Conservation (phyloP, 2,888 invertebrate genomes). For the Drosophila bunnanda region DNA sequence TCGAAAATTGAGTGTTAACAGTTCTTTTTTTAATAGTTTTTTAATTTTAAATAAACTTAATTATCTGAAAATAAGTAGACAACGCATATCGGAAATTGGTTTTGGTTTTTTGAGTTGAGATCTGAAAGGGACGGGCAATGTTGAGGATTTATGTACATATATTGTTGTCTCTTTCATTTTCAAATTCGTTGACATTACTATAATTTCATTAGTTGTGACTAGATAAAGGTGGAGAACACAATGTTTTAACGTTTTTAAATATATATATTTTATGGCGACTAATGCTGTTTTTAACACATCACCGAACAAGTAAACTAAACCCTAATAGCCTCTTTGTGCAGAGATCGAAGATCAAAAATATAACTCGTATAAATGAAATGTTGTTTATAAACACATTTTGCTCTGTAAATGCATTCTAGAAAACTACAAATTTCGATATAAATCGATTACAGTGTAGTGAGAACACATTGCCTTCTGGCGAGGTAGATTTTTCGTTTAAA, state of each 20-base stretch:
- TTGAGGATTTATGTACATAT: background rate
- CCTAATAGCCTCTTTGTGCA: background rate
- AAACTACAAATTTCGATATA: constrained; percentile 8
- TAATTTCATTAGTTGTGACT: no score
- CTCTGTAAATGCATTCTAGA: constrained; percentile 5
- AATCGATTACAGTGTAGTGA: background rate
- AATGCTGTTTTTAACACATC: no score
- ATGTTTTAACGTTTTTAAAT: no score
- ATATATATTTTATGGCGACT: no score
- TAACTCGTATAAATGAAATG: background rate
- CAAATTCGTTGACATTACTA: background rate
- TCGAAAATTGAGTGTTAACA: constrained; percentile 38
- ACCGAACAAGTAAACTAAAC: background rate
- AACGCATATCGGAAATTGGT: no score
- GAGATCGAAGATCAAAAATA: background rate
- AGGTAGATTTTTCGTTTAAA: background rate
- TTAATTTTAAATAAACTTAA: constrained; percentile 25
- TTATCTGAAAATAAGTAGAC: background rate
- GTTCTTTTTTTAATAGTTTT: constrained; percentile 36
- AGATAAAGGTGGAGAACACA: background rate
- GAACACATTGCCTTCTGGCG: background rate
- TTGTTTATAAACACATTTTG: constrained; percentile 1
- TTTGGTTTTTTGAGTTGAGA: background rate
- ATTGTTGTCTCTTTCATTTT: constrained; percentile 5
- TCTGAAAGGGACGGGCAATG: background rate